Percentiles rank a stretch among this genome's conserved stretches.
phyloP scores from a whole-genome alignment of 53 echinoderm and acorn worm species.

The Echinometra lucunter region DNA sequence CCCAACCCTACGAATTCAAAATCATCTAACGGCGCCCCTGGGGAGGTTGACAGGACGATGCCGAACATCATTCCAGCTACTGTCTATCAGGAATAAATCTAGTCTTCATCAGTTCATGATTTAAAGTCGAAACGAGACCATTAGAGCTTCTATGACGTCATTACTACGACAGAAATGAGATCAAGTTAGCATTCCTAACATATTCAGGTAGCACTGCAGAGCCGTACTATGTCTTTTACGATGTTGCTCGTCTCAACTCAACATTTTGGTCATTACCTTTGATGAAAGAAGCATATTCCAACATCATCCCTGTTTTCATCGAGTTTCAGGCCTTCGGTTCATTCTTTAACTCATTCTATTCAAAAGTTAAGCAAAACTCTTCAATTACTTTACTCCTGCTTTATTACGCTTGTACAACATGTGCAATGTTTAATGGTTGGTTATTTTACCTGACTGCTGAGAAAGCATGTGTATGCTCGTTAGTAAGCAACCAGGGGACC shows the following conservation, averaged over 20 bases:
- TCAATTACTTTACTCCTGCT: too few species aligned
- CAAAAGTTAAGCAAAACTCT: too few species aligned
- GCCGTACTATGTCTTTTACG: slow-evolving; percentile 29
- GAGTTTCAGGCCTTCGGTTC: neutral
- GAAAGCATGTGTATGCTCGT: too few species aligned
- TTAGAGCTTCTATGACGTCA: slow-evolving; percentile 36
- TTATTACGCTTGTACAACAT: too few species aligned
- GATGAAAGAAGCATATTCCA: neutral
- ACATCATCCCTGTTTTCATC: slow-evolving; percentile 12
- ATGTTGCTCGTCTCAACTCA: neutral
- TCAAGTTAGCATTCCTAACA: slow-evolving; percentile 55
- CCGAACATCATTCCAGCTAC: neutral
- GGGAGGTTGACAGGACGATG: neutral
- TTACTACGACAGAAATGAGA: neutral
- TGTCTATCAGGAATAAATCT: neutral
- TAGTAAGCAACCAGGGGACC: too few species aligned
- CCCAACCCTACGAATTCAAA: neutral
- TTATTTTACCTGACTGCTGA: too few species aligned
- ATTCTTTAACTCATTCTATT: neutral
- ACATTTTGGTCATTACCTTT: neutral
- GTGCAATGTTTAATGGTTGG: too few species aligned
- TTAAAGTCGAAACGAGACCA: slow-evolving; percentile 36
- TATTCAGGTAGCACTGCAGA: slow-evolving; percentile 15
- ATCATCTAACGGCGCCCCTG: neutral
- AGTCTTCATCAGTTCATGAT: neutral